Evolutionary conservation across 2,797 vertebrate species (phyloP), one percentile per base, ranked within the genome.

Genomic region (Liasis olivaceus): DNA sequence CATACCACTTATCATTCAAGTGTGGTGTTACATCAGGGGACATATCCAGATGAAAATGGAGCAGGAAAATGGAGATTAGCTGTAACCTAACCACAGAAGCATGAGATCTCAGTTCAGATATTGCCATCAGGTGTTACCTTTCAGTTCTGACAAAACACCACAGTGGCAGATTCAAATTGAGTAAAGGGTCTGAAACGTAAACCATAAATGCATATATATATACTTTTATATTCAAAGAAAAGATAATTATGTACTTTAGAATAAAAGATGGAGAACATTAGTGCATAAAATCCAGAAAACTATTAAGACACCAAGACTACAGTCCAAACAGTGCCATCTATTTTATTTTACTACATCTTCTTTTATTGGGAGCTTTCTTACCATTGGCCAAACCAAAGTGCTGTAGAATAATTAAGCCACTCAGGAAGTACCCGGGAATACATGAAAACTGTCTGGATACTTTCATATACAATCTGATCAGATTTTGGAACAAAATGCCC

Each of bases 91-190:
- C 20, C 64, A 6, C 87, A 90, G 26, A 89, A 31, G 91, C 94
- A 95, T 88, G 62, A 85, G 17, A 89, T 91, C 59, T 85, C 14
- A 84, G 86, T 81, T 24, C 58, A 81, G 3, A 93, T 91, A 8
- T 86, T 96, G 95, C 89, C 28, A 4, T 91, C 42, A 0, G 0
- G 5, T 64, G 26, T 1, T 93, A 66, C 51, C 26, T 88, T 93
- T 91, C 66, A 94, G 2, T 59, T 91, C 22, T 91, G 86, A 85
- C 63, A 92, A 85, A 95, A 64, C 9, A 22, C 2, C 1, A 88
- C 5, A 88, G 17, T 58, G 87, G 1, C 91, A 62, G 22, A 85
- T 85, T 17, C 90, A 64, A 51, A 86, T 87, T 58, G 88, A 7
- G 0, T 13, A 2, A 5, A 60, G 89, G 77, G 85, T 72, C 6